A percentile compares a stretch with the other conserved stretches of the same genome.
phyloP scores from a whole-genome alignment of 1,140 invertebrate species.

The Orchesella cincta region DNA sequence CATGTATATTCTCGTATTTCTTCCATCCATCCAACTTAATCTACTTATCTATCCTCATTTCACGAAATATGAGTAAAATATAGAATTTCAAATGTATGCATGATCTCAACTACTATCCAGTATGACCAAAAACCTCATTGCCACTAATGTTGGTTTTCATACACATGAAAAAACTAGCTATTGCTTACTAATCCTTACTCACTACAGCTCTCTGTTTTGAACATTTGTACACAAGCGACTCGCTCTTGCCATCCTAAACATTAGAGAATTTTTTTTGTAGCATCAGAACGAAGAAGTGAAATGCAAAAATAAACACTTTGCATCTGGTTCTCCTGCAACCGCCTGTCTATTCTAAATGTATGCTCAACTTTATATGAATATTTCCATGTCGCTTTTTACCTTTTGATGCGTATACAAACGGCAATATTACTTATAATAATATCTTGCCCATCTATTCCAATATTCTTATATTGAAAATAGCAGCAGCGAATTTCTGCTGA shows the following conservation, averaged over 20 bases:
- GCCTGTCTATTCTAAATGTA: no score
- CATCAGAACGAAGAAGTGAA: not conserved
- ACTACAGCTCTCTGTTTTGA: not conserved
- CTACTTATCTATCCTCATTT: not conserved
- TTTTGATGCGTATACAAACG: no score
- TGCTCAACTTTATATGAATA: no score
- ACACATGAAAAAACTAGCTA: no score
- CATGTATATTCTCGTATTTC: not conserved
- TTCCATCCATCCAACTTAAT: not conserved
- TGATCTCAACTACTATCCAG: not conserved
- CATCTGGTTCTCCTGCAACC: no score
- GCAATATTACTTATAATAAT: no score
- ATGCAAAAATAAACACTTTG: not conserved
- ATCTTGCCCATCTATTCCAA: no score
- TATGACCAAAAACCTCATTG: not conserved
- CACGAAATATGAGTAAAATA: not conserved
- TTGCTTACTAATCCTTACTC: not conserved
- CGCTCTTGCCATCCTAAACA: not conserved
- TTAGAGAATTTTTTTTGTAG: not conserved
- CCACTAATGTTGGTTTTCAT: no score
- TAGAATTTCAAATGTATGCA: not conserved
- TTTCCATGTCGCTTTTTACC: no score
- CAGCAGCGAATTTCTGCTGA: no score
- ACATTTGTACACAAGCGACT: not conserved
- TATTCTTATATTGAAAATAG: no score